Evolutionary conservation across 2,113 vertebrate species (phyloP).

Genomic region (Oncorhynchus mykiss): DNA sequence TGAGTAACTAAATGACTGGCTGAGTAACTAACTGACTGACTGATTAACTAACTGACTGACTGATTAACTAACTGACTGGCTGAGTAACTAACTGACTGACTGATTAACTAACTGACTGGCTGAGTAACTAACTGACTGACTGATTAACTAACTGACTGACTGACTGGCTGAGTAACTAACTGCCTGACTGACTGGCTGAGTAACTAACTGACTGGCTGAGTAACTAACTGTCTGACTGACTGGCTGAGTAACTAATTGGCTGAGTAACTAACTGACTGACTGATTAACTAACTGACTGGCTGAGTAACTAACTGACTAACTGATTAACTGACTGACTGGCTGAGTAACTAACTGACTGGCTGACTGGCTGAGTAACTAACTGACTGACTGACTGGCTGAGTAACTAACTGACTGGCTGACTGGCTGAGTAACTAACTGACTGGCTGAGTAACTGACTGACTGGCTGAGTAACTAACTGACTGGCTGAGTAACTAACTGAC

Average conservation of each 20-base stretch:
- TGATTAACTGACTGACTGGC: too few relatives aligned
- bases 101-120: rapidly evolving
- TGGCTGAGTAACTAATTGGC: rapidly evolving
- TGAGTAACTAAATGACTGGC: too few relatives aligned
- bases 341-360: rapidly evolving
- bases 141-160: rapidly evolving
- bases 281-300: too few relatives aligned
- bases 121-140: rapidly evolving
- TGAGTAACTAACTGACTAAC: too few relatives aligned
- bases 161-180: rapidly evolving
- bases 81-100: rapidly evolving
- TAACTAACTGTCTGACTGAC: rapidly evolving
- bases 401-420: too few relatives aligned
- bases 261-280: too few relatives aligned
- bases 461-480: rapidly evolving
- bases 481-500: rapidly evolving
- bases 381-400: rapidly evolving
- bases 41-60: rapidly evolving
- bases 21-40: too few relatives aligned
- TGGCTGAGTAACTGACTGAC: rapidly evolving
- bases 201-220: rapidly evolving
- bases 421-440: rapidly evolving
- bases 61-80: rapidly evolving
- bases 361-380: rapidly evolving
- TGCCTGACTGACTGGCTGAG: too few relatives aligned